Percentiles rank a stretch among this genome's conserved stretches.
These are phyloP conservation scores for Anas acuta DNA, from an alignment of 2,797 vertebrate genomes.

Conservation along the genomic window DNA sequence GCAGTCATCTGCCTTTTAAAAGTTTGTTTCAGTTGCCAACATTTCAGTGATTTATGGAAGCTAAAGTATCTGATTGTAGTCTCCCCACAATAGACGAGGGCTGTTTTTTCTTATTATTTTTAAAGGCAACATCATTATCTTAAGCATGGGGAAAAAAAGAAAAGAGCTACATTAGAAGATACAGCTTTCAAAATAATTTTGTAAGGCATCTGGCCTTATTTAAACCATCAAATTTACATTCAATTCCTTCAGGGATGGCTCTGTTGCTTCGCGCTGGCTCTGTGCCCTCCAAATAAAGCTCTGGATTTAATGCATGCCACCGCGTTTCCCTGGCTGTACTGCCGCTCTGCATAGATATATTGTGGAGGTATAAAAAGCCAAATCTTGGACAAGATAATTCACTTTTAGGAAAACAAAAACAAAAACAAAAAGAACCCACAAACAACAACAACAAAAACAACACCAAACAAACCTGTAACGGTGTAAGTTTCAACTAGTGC, in stretches of 20 bases:
- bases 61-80: conserved; percentile 70
- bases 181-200: conserved; percentile 59
- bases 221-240: conserved; percentile 77
- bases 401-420: conserved; percentile 2
- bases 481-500: conserved; percentile 27
- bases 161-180: conserved; percentile 63
- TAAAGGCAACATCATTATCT: conserved; percentile 46
- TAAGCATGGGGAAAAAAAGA: background rate
- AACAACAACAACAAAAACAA: no score
- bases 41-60: conserved; percentile 64
- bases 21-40: conserved; percentile 64
- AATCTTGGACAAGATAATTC: conserved; percentile 55
- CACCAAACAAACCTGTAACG: background rate
- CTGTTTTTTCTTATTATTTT: conserved; percentile 50
- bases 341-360: background rate
- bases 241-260: conserved; percentile 72
- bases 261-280: conserved; percentile 68
- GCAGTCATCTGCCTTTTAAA: conserved; percentile 58
- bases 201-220: conserved; percentile 78
- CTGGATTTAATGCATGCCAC: conserved; percentile 68
- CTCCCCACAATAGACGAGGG: conserved; percentile 50
- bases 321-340: background rate
- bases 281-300: conserved; percentile 60
- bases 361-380: conserved; percentile 25
- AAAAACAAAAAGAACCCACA: no score